Evolutionary conservation across 1,140 invertebrate genomes (phyloP), one percentile per base, ranked within the genome.

Genomic region (Triops longicaudatus): DNA sequence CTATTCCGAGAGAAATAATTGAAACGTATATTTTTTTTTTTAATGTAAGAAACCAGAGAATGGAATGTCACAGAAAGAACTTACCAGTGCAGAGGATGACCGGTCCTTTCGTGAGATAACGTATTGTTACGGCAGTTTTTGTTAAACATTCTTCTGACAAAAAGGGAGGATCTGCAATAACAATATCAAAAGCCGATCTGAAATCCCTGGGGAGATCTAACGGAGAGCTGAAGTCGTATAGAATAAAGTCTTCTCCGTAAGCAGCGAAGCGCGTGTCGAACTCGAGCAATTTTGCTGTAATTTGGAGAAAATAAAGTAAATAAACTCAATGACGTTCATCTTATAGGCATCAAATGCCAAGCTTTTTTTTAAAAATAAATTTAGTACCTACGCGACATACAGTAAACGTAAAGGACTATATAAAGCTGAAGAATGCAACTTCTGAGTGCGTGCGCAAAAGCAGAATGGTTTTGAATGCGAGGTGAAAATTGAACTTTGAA

Each of bases 141-240:
- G 88, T 88, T 22, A 98, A 86, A 86, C 97, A 98, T 85, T 98
- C 96, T 80, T 95, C 91, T 0, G 94, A 93, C 7, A 98, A 85
- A 85, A 97, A 98, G 12, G 97, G 97, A 12, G 97, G 96, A 87
- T 98, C 96, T 0, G 91, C 93, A 76, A 98, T 87, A 2, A 98
- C 91, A 22, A 98, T 81, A 84, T 97, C 93, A 85, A 92, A 98
- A 27, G 83, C 83, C 72, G 86, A 84, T 17, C 85, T 79, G 37
- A 89, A 85, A 0, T 91, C 86, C 77, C 84, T 79, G 0, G 92
- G 88, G 14, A 98, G 82, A 73, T 90, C 86, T 44, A 91, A 83
- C 6, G 95, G 95, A 17, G 85, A 83, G 78, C 94, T 95, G 82
- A 97, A 98, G 83, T 98, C 94, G 82, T 97, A 98, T 76, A 89